Percentiles rank a stretch among this genome's conserved stretches.
Evolutionary conservation across 2,113 vertebrate species (phyloP).

Genomic region (Apus apus): DNA sequence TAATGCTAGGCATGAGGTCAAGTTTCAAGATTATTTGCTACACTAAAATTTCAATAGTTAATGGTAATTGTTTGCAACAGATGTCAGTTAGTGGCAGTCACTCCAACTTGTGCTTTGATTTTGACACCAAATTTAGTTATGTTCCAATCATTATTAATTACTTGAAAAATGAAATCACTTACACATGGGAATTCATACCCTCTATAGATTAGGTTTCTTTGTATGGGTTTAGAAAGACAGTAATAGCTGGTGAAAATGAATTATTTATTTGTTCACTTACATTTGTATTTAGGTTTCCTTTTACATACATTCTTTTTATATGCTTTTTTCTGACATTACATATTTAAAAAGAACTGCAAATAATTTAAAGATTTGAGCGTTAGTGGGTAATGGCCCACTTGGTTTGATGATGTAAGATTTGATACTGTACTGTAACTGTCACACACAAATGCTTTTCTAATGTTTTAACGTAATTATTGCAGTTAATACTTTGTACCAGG

Average conservation of each 20-base stretch:
- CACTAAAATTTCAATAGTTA: slow-evolving; percentile 50
- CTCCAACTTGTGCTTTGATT: slow-evolving; percentile 69
- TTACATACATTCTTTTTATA: slow-evolving; percentile 84
- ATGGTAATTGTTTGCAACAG: slow-evolving; percentile 34
- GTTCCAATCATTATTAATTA: slow-evolving; percentile 72
- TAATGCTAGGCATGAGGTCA: slow-evolving; percentile 52
- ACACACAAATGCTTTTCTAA: slow-evolving; percentile 91
- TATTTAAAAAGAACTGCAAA: slow-evolving; percentile 79
- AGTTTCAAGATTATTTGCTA: slow-evolving; percentile 47
- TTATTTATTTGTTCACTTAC: slow-evolving; percentile 81
- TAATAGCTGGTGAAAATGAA: slow-evolving; percentile 72
- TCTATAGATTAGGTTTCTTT: slow-evolving; percentile 54
- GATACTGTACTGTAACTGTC: slow-evolving; percentile 92
- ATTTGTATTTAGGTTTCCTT: slow-evolving; percentile 76
- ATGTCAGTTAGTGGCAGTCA: slow-evolving; percentile 50
- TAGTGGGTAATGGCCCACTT: slow-evolving; percentile 72
- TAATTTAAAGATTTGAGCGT: slow-evolving; percentile 79
- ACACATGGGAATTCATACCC: slow-evolving; percentile 63
- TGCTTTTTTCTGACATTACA: slow-evolving; percentile 79
- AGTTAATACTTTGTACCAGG: slow-evolving; percentile 93
- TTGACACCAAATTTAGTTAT: slow-evolving; percentile 56
- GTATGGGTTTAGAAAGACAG: slow-evolving; percentile 62
- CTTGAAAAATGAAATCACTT: slow-evolving; percentile 67
- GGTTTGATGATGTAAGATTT: slow-evolving; percentile 86
- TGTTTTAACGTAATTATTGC: slow-evolving; percentile 93